Percentiles rank a stretch among this genome's conserved stretches.
phyloP scores from a whole-genome alignment of 2,797 vertebrate species.

The Silurus lanzhouensis region DNA sequence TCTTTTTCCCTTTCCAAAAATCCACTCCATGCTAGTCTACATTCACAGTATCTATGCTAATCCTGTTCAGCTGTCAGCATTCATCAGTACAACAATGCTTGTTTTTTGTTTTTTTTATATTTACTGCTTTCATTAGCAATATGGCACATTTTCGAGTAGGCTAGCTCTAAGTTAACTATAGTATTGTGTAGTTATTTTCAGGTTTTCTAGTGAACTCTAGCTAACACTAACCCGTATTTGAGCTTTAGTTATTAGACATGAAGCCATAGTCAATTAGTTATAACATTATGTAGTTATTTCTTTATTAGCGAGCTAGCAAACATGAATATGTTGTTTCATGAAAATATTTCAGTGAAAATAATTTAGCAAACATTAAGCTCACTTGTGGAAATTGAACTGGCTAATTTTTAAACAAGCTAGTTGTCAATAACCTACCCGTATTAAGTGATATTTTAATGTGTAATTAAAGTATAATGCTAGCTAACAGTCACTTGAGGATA shows the following conservation, averaged over 20 bases:
- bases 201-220: not conserved
- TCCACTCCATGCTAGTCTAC: conserved; percentile 39
- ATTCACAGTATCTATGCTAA: not conserved
- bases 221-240: not conserved
- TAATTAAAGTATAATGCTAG: not conserved
- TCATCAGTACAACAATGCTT: not conserved
- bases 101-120: too few species aligned
- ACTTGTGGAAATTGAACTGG: not conserved
- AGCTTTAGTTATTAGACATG: not conserved
- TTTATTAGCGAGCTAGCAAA: not conserved
- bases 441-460: not conserved
- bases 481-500: not conserved
- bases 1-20: conserved; percentile 43
- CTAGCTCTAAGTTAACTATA: not conserved
- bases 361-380: too few species aligned
- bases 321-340: not conserved
- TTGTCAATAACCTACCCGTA: not conserved
- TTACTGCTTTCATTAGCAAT: not conserved
- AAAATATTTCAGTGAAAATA: not conserved
- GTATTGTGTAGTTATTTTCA: not conserved
- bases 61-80: not conserved
- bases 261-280: too few species aligned
- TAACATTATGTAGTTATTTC: not conserved
- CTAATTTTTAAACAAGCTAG: not conserved
- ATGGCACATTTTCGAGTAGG: not conserved